A percentile compares a stretch with the other conserved stretches of the same genome.
Evolutionary conservation across 2,888 invertebrate species (phyloP).

Genomic region (Odontocolon sp.): DNA sequence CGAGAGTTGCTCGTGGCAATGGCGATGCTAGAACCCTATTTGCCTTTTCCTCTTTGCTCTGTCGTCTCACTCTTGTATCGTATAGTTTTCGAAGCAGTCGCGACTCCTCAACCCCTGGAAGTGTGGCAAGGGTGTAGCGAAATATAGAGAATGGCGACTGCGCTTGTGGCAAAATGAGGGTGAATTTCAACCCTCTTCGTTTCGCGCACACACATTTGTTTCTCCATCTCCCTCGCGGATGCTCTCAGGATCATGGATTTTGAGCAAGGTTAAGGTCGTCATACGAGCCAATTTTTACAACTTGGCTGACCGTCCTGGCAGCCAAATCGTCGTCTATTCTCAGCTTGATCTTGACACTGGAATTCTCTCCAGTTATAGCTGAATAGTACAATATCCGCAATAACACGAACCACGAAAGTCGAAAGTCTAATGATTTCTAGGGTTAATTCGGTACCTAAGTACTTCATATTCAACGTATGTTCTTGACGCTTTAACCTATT

Average conservation of each 20-base stretch:
- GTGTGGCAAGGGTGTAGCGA: not conserved
- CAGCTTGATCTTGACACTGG: slow-evolving; percentile 66
- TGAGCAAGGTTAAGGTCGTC: slow-evolving; percentile 69
- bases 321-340: slow-evolving; percentile 38
- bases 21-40: slow-evolving; percentile 22
- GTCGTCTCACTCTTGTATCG: not conserved
- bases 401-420: no score
- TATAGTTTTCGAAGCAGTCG: not conserved
- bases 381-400: not conserved
- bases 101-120: not conserved
- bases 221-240: no score
- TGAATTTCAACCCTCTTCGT: no score
- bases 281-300: slow-evolving; percentile 71
- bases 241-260: not conserved
- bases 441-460: no score
- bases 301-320: slow-evolving; percentile 72
- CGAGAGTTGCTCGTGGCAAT: slow-evolving; percentile 25
- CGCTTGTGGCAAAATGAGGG: not conserved
- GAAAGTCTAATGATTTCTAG: no score
- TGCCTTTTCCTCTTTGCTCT: slow-evolving; percentile 6
- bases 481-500: no score
- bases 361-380: not conserved
- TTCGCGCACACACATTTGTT: not conserved
- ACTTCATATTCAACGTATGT: no score
- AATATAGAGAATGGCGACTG: not conserved